Percentiles rank a stretch among this genome's conserved stretches.
These are phyloP conservation scores for Condylostylus longicornis DNA, from an alignment of 1,140 invertebrate species.

Conservation along the genomic window DNA sequence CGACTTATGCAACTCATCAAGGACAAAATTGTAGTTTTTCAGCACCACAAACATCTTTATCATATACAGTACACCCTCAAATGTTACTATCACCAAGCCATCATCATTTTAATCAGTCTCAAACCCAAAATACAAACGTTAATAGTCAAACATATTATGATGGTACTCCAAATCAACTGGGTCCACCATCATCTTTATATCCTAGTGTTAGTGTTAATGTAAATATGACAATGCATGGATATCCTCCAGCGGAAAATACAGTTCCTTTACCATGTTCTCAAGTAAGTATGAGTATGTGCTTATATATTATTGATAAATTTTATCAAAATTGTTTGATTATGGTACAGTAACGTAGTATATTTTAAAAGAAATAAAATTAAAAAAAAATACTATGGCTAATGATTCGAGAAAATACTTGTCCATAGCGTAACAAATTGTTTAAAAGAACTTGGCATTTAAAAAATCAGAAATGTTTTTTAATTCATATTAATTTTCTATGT, in stretches of 20 bases:
- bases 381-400: too few species aligned
- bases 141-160: constrained; percentile 10
- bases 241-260: constrained; percentile 41
- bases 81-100: constrained; percentile 30
- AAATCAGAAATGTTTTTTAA: too few species aligned
- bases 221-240: constrained; percentile 91
- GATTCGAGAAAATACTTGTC: too few species aligned
- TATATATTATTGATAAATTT: neutral
- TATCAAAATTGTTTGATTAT: neutral
- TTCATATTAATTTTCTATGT: too few species aligned
- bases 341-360: too few species aligned
- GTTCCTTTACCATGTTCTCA: constrained; percentile 44
- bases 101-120: too few species aligned
- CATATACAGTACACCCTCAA: constrained; percentile 36
- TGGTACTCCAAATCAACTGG: constrained; percentile 14
- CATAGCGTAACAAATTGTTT: too few species aligned
- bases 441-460: too few species aligned
- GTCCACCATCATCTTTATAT: constrained; percentile 41
- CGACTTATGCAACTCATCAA: neutral
- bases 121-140: constrained; percentile 4
- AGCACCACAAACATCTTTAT: constrained; percentile 34
- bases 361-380: too few species aligned
- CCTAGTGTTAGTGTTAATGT: constrained; percentile 91
- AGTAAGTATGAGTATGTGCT: constrained; percentile 29
- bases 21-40: constrained; percentile 12